Conservation (phyloP, 1,140 invertebrate genomes). For the Caenorhabditis briggsae region DNA sequence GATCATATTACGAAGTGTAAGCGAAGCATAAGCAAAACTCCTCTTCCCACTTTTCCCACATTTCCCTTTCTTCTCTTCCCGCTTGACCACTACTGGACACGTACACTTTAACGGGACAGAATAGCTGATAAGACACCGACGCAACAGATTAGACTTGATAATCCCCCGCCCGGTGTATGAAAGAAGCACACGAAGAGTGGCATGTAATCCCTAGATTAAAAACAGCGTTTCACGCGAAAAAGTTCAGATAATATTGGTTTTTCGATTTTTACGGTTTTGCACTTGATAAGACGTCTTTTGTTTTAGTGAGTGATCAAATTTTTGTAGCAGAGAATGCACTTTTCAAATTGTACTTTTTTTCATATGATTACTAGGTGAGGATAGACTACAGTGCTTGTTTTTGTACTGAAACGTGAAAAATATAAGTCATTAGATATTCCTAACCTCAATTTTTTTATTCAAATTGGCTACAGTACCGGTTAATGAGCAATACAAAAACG, state of each 20-base stretch:
- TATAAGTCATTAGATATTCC: too few relatives aligned
- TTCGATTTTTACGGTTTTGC: neutral
- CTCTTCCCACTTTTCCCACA: neutral
- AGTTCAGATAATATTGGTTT: conserved; percentile 27
- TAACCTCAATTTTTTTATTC: too few relatives aligned
- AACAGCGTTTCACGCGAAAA: neutral
- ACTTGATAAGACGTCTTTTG: neutral
- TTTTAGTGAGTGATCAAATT: conserved; percentile 46
- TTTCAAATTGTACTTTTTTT: neutral
- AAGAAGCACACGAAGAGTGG: neutral
- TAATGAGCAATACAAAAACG: too few relatives aligned
- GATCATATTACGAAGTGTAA: conserved; percentile 2
- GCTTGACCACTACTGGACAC: conserved; percentile 1
- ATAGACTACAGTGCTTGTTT: too few relatives aligned
- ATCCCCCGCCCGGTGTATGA: neutral
- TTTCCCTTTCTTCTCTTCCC: neutral
- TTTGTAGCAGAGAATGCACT: neutral
- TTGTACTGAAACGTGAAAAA: too few relatives aligned
- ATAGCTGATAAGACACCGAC: conserved; percentile 4
- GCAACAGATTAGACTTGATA: neutral
- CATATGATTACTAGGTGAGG: neutral
- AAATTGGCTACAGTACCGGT: too few relatives aligned
- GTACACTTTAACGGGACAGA: neutral
- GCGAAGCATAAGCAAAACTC: neutral
- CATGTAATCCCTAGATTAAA: neutral